These are phyloP conservation scores for Scortum barcoo DNA, from an alignment of 2,113 vertebrate genomes.

Conservation along the genomic window DNA sequence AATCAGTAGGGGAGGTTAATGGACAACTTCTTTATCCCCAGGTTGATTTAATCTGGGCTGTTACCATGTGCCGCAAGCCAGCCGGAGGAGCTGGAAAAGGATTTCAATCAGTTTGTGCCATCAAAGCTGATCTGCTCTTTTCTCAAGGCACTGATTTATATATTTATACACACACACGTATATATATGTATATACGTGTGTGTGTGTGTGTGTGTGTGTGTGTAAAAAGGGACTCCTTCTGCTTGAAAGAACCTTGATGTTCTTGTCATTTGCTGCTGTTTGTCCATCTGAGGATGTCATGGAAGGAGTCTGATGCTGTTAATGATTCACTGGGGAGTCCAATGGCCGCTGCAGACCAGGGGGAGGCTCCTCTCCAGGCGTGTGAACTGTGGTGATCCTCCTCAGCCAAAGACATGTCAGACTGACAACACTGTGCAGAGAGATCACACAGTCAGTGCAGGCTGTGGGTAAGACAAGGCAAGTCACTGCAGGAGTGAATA, in stretches of 20 bases:
- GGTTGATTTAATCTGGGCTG: slow-evolving; percentile 36
- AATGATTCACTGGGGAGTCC: slow-evolving; percentile 74
- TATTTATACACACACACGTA: no score
- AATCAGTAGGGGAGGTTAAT: slow-evolving; percentile 82
- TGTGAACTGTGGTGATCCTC: slow-evolving; percentile 9
- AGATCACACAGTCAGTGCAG: not conserved
- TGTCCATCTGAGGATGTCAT: slow-evolving; percentile 26
- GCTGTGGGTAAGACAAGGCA: not conserved
- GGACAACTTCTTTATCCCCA: slow-evolving; percentile 75
- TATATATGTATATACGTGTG: no score
- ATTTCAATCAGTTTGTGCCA: slow-evolving; percentile 2
- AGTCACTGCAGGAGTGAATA: not conserved
- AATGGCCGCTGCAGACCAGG: slow-evolving; percentile 31
- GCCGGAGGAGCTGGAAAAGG: not conserved
- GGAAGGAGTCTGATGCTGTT: slow-evolving; percentile 39
- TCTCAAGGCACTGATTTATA: not conserved
- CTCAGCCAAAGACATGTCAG: not conserved
- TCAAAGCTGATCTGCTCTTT: not conserved
- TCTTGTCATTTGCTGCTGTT: not conserved
- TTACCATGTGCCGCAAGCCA: not conserved
- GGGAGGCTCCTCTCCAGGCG: slow-evolving; percentile 31
- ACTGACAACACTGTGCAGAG: not conserved
- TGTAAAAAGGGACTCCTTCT: not conserved
- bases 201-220: no score
- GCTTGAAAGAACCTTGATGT: not conserved